A percentile compares a stretch with the other conserved stretches of the same genome.
Evolutionary conservation across 2,888 invertebrate genomes (phyloP).

Genomic region (Microplitis manilae): DNA sequence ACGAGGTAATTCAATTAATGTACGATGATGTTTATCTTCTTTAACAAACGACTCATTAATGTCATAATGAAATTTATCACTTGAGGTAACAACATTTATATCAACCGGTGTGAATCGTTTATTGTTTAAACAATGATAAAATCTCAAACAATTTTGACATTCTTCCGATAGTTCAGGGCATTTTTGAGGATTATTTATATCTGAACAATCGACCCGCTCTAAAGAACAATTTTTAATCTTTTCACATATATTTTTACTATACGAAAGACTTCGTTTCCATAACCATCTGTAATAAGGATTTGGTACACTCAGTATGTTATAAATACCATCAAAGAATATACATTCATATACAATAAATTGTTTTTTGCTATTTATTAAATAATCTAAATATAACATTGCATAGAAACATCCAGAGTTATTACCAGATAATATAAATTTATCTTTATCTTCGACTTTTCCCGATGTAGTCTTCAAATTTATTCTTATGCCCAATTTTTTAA

Average conservation of each 20-base stretch:
- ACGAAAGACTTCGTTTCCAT: background rate
- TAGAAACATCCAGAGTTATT: conserved; percentile 8
- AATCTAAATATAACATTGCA: background rate
- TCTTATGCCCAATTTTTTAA: background rate
- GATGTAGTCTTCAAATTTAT: background rate
- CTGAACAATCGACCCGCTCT: background rate
- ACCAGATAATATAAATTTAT: background rate
- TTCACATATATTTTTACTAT: background rate
- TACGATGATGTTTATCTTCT: background rate
- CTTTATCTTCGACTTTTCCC: background rate
- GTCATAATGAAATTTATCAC: background rate
- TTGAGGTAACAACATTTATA: background rate
- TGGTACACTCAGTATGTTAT: background rate
- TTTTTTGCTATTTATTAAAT: background rate
- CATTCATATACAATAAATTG: background rate
- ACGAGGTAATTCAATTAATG: background rate
- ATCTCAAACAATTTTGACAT: background rate
- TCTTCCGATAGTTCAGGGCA: background rate
- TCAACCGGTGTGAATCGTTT: background rate
- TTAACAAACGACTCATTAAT: background rate
- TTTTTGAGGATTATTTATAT: no score
- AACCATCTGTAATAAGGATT: background rate
- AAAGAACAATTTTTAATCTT: background rate
- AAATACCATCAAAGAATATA: conserved; percentile 2
- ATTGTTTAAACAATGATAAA: background rate